Base-by-base conservation (phyloP, 2,888 invertebrate species). In the Ophion slaviceki region DNA sequence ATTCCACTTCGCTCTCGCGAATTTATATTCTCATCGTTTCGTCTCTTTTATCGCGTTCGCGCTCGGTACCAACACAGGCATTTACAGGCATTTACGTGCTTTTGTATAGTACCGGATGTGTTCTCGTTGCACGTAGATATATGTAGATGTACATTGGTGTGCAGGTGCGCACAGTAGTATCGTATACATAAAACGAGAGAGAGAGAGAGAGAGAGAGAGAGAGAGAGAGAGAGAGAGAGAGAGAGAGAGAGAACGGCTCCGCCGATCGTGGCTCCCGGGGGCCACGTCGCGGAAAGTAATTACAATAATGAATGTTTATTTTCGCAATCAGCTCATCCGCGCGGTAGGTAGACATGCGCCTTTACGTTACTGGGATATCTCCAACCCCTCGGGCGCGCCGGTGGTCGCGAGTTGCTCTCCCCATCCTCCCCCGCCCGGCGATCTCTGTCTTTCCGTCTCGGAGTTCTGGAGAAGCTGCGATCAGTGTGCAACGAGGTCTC, bases 221-320 rank as follows among this genome's bases (percentile, higher is more conserved):
- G 47, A 47, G 14, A 47, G 47, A 47, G 47, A 14, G 47, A 47
- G 14, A 47, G 47, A 47, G 47, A 47, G 47, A 47, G 47, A 47
- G 14, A 47, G 47, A 47, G 47, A 47, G 47, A 47, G 47, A 36
- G 14, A 20, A 78, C 68, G 64, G 45, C 36, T 40, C 59, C 40
- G 74, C 78, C 88, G 87, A 88, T 87, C 89, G 86, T 86, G 87
- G 89, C 90, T 90, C 89, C 86, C 88, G 89, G 89, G 81, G 86
- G 80, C 86, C 91, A 87, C 91, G 91, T 92, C 91, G 90, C 91
- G 90, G 90, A 91, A 92, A 92, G 92, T 92, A 92, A 92, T 92
- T 92, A 92, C 92, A 92, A 92, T 92, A 92, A 92, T 92, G 92
- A 92, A 92, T 92, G 92, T 92, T 92, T 92, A 92, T 92, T 92